Conservation (phyloP, 1,140 invertebrate species). For the Drosophila funebris region DNA sequence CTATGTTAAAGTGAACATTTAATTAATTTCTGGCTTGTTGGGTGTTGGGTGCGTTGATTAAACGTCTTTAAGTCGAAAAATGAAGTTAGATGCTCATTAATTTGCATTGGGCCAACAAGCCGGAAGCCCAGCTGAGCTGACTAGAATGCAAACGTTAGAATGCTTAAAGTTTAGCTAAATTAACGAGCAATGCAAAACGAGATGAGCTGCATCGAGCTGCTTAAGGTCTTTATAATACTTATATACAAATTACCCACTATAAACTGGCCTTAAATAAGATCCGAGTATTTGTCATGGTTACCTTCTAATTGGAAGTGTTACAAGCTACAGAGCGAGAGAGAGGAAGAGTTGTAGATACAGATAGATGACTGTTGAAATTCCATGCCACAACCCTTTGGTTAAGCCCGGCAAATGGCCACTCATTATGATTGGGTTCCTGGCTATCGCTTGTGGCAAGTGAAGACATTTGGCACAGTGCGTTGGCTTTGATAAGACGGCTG, state of each 20-base stretch:
- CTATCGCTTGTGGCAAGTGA: constrained; percentile 43
- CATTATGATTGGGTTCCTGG: constrained; percentile 27
- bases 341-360: neutral
- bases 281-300: too few relatives aligned
- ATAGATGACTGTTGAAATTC: constrained; percentile 5
- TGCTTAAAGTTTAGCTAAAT: constrained; percentile 14
- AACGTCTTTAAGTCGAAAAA: constrained; percentile 60
- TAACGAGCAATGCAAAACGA: constrained; percentile 18
- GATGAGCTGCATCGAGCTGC: too few relatives aligned
- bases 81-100: constrained; percentile 69
- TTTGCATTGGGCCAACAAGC: constrained; percentile 42
- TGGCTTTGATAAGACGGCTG: constrained; percentile 60
- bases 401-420: constrained; percentile 32
- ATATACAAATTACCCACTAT: too few relatives aligned
- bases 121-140: neutral
- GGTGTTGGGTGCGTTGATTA: constrained; percentile 65
- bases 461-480: constrained; percentile 62
- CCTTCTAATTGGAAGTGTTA: too few relatives aligned
- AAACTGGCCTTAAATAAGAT: too few relatives aligned
- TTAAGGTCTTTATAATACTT: too few relatives aligned
- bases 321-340: neutral
- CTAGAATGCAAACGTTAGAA: neutral
- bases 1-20: constrained; percentile 60
- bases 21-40: constrained; percentile 76
- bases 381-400: constrained; percentile 10